Evolutionary conservation across 2,797 vertebrate species (phyloP).

Genomic region (Pipistrellus kuhlii): DNA sequence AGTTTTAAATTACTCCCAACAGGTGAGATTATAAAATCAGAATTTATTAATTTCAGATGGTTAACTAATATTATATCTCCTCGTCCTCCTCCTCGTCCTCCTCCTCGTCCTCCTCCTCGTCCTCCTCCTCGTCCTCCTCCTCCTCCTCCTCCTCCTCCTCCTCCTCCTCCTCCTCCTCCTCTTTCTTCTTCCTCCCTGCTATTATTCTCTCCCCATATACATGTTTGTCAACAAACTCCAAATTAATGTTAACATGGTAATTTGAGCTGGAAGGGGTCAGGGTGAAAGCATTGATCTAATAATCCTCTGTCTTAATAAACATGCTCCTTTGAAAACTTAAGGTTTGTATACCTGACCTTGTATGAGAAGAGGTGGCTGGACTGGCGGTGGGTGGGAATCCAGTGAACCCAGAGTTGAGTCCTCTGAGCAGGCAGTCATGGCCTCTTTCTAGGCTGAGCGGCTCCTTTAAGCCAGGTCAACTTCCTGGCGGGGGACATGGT

Average conservation of each 20-base stretch:
- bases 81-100: too few relatives aligned
- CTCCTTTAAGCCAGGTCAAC: not conserved
- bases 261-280: not conserved
- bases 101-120: too few relatives aligned
- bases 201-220: not conserved
- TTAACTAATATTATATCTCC: too few relatives aligned
- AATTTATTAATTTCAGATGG: not conserved
- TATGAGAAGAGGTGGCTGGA: not conserved
- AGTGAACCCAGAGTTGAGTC: rapidly evolving
- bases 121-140: too few relatives aligned
- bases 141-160: too few relatives aligned
- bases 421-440: too few relatives aligned
- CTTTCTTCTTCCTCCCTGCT: not conserved
- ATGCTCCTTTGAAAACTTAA: not conserved
- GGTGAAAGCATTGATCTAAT: not conserved
- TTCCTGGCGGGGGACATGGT: not conserved
- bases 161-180: too few relatives aligned
- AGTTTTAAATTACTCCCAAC: not conserved
- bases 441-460: not conserved
- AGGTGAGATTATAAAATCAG: not conserved
- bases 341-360: not conserved
- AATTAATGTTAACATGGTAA: not conserved
- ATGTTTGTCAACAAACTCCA: not conserved
- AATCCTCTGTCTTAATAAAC: not conserved
- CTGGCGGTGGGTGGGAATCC: not conserved